Evolutionary conservation across 2,888 invertebrate species (phyloP), one percentile per base, ranked within the genome.

Genomic region (Coenonympha glycerion): DNA sequence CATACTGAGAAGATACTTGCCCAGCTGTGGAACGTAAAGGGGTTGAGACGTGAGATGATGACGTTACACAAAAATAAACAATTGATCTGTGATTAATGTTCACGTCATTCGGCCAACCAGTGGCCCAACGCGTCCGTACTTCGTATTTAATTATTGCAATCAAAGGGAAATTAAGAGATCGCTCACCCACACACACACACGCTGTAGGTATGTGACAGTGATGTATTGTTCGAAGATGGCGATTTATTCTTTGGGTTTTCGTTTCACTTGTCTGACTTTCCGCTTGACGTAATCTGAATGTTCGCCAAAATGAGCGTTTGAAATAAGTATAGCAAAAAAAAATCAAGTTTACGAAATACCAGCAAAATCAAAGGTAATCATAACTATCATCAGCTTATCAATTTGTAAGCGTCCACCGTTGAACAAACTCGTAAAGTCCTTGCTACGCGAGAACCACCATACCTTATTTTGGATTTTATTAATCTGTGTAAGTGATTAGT

Each of bases 61-160:
- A n/a, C n/a, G n/a, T n/a, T n/a, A n/a, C n/a, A n/a, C n/a, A n/a
- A n/a, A n/a, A n/a, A n/a, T n/a, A n/a, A n/a, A n/a, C n/a, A n/a
- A n/a, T n/a, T n/a, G n/a, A n/a, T n/a, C n/a, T n/a, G n/a, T n/a
- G n/a, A n/a, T n/a, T n/a, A n/a, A n/a, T n/a, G n/a, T n/a, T n/a
- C n/a, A n/a, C n/a, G n/a, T n/a, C n/a, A n/a, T n/a, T 30, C 13
- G 13, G 6, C 36, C 36, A 11, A 36, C 19, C 19, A 21, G 11
- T 36, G 19, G 19, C 2, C 6, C 2, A 1, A 34, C 30, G 11
- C 18, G 6, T 15, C 22, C 4, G n/a, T 15, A 15, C 28, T 19
- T 36, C 19, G 39, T 47, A 47, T 47, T 39, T 47, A 47, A 39
- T 47, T n/a, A n/a, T n/a, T 39, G 37, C 31, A 47, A 47, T 47